Evolutionary conservation across 2,888 invertebrate species (phyloP), one percentile per base, ranked within the genome.

Genomic region (Lithosia quadra): DNA sequence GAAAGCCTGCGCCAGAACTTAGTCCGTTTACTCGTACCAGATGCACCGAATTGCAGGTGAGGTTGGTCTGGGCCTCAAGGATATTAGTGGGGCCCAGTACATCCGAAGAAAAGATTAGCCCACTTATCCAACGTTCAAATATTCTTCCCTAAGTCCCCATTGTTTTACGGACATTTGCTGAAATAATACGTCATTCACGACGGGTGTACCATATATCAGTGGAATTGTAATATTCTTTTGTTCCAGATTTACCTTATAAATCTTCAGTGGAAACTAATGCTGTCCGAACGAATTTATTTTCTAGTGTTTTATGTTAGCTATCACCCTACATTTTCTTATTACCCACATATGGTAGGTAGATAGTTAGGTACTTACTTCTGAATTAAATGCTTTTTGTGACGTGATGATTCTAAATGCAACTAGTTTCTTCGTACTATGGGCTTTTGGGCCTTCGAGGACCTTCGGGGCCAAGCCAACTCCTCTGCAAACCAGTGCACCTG

Each of bases 221-320:
- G 63, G 78, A 82, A 80, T 78, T 71, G 84, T 85, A 88, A 88
- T 87, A 89, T 88, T 87, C 85, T 84, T 85, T 84, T 84, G 80
- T 85, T 83, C 81, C 77, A 74, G 76, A 86, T 88, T 88, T 82
- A 68, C 72, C 74, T 76, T 81, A 89, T 88, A 88, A 88, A 88
- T 88, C 87, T 88, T 79, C 66, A 69, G 77, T 71, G 77, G 80
- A 81, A 86, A 84, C 83, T 84, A 85, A 75, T 78, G 76, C 82
- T 78, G 81, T 81, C 84, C 79, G 75, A 77, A 75, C 72, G 71
- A 76, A 85, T 78, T 83, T 85, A 84, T 81, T 80, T 81, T 55
- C 49, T 63, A 69, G 67, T 71, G 68, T 74, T 79, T 78, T 72
- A 80, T 68, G 66, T 43, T 36, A 67, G 39, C 22, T 43, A 67